Evolutionary conservation across 2,888 invertebrate genomes (phyloP).

Genomic region (Drosophila colorata): DNA sequence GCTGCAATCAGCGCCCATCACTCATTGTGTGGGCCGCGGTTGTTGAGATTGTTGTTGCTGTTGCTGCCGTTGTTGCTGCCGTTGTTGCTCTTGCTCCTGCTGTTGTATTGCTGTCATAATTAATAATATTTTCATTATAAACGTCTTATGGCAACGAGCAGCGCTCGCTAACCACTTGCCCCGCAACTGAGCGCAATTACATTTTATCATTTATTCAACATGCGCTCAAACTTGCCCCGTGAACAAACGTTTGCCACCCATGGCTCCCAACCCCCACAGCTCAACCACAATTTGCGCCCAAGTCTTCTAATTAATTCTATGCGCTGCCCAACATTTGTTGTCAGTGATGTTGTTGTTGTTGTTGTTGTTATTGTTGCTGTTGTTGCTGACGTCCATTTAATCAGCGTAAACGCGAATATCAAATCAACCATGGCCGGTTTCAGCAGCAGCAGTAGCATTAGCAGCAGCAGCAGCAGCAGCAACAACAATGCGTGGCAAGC

Average conservation of each 20-base stretch:
- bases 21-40: constrained; percentile 55
- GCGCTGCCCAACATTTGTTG: constrained; percentile 47
- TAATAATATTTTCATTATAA: constrained; percentile 82
- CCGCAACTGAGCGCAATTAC: constrained; percentile 69
- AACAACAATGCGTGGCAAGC: constrained; percentile 47
- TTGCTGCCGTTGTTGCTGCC: constrained; percentile 17
- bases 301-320: constrained; percentile 75
- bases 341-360: constrained; percentile 44
- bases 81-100: constrained; percentile 42
- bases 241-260: constrained; percentile 24
- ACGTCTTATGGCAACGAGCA: constrained; percentile 67
- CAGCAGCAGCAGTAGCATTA: constrained; percentile 31
- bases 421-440: constrained; percentile 64
- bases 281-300: constrained; percentile 25
- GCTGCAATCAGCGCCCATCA: constrained; percentile 72
- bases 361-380: constrained; percentile 40
- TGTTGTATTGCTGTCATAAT: constrained; percentile 69
- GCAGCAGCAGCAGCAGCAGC: constrained; percentile 25
- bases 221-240: constrained; percentile 54
- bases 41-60: constrained; percentile 25
- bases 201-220: constrained; percentile 82
- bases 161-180: constrained; percentile 41
- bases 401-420: constrained; percentile 81
- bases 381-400: constrained; percentile 70
- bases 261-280: not conserved